phyloP scores from a whole-genome alignment of 2,888 invertebrate genomes.

The Heteropelma amictum region DNA sequence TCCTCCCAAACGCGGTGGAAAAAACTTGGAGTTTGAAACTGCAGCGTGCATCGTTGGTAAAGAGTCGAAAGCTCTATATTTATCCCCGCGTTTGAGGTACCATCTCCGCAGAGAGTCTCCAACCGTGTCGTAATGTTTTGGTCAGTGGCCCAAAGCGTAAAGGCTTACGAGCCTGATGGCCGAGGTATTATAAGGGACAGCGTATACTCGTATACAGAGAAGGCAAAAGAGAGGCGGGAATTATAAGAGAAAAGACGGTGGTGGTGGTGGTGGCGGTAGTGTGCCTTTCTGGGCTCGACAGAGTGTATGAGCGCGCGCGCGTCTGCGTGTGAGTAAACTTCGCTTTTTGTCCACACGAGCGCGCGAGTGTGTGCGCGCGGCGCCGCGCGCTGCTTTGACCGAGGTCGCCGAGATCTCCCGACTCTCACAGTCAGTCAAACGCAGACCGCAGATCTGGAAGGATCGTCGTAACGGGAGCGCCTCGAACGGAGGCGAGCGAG shows the following conservation, averaged over 20 bases:
- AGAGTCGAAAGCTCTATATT: neutral
- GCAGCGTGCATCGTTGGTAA: neutral
- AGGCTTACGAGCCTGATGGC: constrained; percentile 35
- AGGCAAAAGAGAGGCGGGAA: constrained; percentile 57
- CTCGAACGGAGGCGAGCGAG: constrained; percentile 8
- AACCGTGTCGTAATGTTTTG: constrained; percentile 9
- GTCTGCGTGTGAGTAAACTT: constrained; percentile 27
- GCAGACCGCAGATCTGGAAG: constrained; percentile 63
- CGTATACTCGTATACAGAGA: too few species aligned
- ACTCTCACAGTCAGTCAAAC: constrained; percentile 66
- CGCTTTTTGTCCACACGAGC: too few species aligned
- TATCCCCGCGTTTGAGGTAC: too few species aligned
- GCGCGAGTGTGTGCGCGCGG: constrained; percentile 56
- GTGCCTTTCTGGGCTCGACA: constrained; percentile 22
- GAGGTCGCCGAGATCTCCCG: constrained; percentile 69
- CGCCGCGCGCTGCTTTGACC: constrained; percentile 65
- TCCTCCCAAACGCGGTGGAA: too few species aligned
- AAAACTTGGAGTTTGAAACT: too few species aligned
- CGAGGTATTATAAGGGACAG: constrained; percentile 33
- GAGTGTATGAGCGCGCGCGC: constrained; percentile 22
- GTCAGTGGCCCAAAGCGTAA: constrained; percentile 17
- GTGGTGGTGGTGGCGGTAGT: too few species aligned
- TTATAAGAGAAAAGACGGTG: constrained; percentile 44
- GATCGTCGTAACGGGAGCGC: constrained; percentile 32
- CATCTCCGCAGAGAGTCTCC: too few species aligned